These are phyloP conservation scores for Megalopta genalis DNA, from an alignment of 1,140 invertebrate genomes.

Conservation along the genomic window DNA sequence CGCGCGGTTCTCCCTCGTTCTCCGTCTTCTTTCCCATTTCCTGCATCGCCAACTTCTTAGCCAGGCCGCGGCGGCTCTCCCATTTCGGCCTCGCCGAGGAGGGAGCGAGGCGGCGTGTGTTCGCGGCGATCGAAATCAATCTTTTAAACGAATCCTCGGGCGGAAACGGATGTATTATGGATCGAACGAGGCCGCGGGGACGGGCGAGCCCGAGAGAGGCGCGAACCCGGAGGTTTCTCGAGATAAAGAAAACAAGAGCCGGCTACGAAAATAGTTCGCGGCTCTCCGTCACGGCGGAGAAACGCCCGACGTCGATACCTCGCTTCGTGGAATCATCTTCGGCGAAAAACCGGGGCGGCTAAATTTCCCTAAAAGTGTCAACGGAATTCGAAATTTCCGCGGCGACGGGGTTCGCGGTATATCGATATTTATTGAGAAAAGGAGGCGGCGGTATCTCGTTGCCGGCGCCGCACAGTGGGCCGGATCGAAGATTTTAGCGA, in stretches of 20 bases:
- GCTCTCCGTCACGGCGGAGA: not conserved
- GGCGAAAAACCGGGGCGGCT: not conserved
- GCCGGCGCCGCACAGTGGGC: too few species aligned
- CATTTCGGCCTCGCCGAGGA: too few species aligned
- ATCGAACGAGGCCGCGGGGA: not conserved
- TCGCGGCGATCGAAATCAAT: slow-evolving; percentile 28
- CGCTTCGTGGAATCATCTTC: not conserved
- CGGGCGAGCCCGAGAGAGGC: not conserved
- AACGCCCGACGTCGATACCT: slow-evolving; percentile 10
- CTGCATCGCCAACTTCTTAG: slow-evolving; percentile 28
- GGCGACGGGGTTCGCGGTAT: too few species aligned
- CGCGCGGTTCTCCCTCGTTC: not conserved
- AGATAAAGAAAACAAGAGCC: not conserved
- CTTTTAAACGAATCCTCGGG: slow-evolving; percentile 33
- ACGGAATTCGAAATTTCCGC: too few species aligned
- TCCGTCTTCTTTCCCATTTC: not conserved
- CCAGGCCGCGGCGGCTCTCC: too few species aligned
- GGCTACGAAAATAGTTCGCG: not conserved
- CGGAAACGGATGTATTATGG: slow-evolving; percentile 27
- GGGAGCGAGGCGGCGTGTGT: too few species aligned
- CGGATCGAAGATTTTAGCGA: too few species aligned
- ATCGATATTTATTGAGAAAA: too few species aligned
- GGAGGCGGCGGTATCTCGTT: too few species aligned
- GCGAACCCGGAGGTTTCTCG: not conserved
- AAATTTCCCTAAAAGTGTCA: too few species aligned